Percentiles rank a stretch among this genome's conserved stretches.
Evolutionary conservation across 2,888 invertebrate species (phyloP).

Genomic region (Macrophya annulata): DNA sequence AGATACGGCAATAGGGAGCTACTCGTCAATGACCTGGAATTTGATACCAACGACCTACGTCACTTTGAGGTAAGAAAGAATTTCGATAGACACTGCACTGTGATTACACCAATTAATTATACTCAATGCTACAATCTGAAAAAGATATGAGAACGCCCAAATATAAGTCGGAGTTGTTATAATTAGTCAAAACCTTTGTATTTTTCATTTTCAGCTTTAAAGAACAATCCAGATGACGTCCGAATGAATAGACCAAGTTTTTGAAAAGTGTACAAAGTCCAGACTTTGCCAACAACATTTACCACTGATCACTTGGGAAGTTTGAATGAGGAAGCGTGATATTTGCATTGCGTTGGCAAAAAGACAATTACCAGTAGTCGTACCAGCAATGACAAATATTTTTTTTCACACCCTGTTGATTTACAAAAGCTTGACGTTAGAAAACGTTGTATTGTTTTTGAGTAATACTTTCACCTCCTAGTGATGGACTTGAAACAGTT

Average conservation of each 20-base stretch:
- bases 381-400: background rate
- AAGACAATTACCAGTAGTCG: conserved; percentile 3
- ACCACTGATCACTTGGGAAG: background rate
- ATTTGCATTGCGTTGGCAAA: background rate
- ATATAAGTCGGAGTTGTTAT: background rate
- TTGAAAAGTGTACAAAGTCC: background rate
- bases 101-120: conserved; percentile 1
- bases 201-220: conserved; percentile 66
- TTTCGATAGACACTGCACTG: conserved; percentile 57
- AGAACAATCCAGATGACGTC: conserved; percentile 14
- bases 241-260: background rate
- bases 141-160: background rate
- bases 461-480: background rate
- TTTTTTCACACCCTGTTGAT: background rate
- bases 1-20: conserved; percentile 79
- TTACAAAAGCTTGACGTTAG: background rate
- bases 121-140: background rate
- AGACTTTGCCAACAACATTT: background rate
- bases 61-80: conserved; percentile 79
- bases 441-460: background rate
- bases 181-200: background rate
- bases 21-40: conserved; percentile 79
- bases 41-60: conserved; percentile 77
- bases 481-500: background rate
- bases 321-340: conserved; percentile 4